These are phyloP conservation scores for Ginglymostoma cirratum DNA, from an alignment of 2,113 vertebrate species.

Conservation along the genomic window DNA sequence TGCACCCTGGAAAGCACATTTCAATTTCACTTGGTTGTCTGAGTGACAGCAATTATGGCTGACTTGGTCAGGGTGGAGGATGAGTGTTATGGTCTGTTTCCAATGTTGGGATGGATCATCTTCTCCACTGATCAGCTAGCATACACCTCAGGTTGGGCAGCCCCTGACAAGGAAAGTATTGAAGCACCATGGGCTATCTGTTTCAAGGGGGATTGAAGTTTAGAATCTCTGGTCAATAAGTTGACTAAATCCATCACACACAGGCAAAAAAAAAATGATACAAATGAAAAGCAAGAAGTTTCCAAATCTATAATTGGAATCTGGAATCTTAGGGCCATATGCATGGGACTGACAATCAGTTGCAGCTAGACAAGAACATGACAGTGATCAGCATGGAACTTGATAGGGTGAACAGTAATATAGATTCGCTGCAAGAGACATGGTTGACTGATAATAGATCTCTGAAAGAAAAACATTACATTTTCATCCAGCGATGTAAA, in stretches of 20 bases:
- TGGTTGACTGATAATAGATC: neutral
- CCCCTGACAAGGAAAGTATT: neutral
- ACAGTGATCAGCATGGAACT: neutral
- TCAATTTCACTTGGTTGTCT: too few species aligned
- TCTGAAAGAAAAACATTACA: neutral
- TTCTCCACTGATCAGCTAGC: neutral
- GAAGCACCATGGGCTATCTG: neutral
- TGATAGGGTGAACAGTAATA: neutral
- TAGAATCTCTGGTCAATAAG: neutral
- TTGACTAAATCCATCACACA: neutral
- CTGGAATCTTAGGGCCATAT: neutral
- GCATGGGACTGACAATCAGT: neutral
- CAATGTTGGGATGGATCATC: neutral
- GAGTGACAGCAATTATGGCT: neutral
- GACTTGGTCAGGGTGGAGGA: neutral
- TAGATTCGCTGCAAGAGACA: neutral
- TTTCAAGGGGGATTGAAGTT: neutral
- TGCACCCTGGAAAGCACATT: too few species aligned
- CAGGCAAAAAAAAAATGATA: neutral
- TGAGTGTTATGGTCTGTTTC: neutral
- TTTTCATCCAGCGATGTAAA: neutral
- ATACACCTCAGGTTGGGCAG: neutral
- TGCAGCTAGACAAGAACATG: neutral
- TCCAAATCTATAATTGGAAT: neutral
- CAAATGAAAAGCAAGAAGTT: neutral